Percentiles rank a stretch among this genome's conserved stretches.
Conservation (phyloP, 1,140 invertebrate genomes). For the Procambarus virginalis region DNA sequence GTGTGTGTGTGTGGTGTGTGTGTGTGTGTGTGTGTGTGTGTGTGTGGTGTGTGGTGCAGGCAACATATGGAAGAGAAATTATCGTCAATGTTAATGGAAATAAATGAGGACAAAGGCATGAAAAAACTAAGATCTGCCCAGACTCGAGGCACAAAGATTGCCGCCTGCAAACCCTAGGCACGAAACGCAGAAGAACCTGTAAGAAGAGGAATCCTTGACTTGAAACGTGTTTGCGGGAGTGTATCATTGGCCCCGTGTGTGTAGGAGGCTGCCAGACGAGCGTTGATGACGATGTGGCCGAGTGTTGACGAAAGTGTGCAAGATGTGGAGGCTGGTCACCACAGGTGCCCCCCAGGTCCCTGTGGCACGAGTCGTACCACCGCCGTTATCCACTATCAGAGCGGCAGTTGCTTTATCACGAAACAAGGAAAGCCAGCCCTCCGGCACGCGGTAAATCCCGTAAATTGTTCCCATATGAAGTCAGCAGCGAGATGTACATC, state of each 20-base stretch:
- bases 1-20: too few relatives aligned
- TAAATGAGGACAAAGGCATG: too few relatives aligned
- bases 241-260: background rate
- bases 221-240: slow-evolving; percentile 1
- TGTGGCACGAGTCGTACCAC: background rate
- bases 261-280: background rate
- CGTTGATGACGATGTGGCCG: background rate
- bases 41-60: too few relatives aligned
- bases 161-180: too few relatives aligned
- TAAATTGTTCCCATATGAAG: slow-evolving; percentile 59
- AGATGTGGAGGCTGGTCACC: slow-evolving; percentile 2
- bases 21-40: too few relatives aligned
- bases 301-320: background rate
- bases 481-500: slow-evolving; percentile 48
- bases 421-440: slow-evolving; percentile 41
- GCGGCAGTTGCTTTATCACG: slow-evolving; percentile 39
- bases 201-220: background rate
- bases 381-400: slow-evolving; percentile 33
- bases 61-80: too few relatives aligned
- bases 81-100: too few relatives aligned
- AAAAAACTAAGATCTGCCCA: too few relatives aligned
- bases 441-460: slow-evolving; percentile 51
- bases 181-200: too few relatives aligned
- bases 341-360: background rate
- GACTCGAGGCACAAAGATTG: too few relatives aligned